phyloP scores from a whole-genome alignment of 2,888 invertebrate genomes.

The Aphrophora alni region DNA sequence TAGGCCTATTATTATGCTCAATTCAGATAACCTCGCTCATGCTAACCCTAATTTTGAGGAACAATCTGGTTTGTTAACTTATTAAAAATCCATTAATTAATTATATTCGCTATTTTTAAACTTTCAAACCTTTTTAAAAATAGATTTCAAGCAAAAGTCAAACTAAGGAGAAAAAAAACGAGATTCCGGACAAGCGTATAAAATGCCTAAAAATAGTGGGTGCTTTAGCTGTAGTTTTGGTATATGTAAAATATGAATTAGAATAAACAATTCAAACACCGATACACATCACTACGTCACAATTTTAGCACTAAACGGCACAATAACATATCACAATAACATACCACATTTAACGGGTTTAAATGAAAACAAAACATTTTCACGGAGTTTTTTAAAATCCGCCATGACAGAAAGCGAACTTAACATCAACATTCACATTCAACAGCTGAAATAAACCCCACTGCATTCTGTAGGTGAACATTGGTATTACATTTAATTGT shows the following conservation, averaged over 20 bases:
- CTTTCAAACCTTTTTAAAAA: neutral
- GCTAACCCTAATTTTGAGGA: neutral
- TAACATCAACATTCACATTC: neutral
- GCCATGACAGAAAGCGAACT: conserved; percentile 1
- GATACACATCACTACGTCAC: neutral
- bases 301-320: neutral
- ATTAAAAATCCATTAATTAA: neutral
- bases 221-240: neutral
- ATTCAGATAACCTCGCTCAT: neutral
- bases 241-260: neutral
- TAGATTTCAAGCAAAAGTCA: neutral
- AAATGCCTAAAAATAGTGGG: neutral
- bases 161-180: neutral
- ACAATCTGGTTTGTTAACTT: too few relatives aligned
- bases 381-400: neutral
- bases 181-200: neutral
- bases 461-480: neutral
- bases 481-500: neutral
- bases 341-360: neutral
- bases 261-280: neutral
- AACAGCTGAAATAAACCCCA: neutral
- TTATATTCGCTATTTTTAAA: neutral
- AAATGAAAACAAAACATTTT: neutral
- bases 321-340: neutral
- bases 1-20: too few relatives aligned